Evolutionary conservation across 2,888 invertebrate genomes (phyloP), one percentile per base, ranked within the genome.

Genomic region (Trypoxylon attenuatum): DNA sequence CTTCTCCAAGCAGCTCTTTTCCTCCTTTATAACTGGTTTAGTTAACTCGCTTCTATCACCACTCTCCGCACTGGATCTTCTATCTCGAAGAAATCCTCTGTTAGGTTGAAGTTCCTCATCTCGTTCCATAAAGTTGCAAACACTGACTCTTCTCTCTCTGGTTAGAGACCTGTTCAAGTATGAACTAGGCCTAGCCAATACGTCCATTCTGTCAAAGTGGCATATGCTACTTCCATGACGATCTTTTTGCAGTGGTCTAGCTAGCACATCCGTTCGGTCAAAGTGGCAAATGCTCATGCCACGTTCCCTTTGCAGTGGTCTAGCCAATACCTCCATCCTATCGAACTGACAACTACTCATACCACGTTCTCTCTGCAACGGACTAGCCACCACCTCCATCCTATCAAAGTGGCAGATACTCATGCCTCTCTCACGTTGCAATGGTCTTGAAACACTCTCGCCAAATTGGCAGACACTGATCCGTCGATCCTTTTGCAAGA

Each of bases 261-360:
- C 80, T 3, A 80, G 52, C 3, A 79, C 79, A 27, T 82, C 81
- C 50, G 67, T 82, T 10, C 79, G 65, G 56, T 83, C 83, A 22
- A 81, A 82, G 0, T 82, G 82, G 41, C 80, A 81, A 21, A 82
- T 73, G 29, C 83, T 83, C 57, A 78, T 79, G 5, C 83, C 82
- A 5, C 83, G 71, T 6, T 84, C 83, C 2, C 83, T 76, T 13
- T 76, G 71, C 8, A 76, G 18, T 0, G 77, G 73, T 4, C 79
- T 71, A 10, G 33, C 33, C 33, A 33, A 13, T 2, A 33, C 33
- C 4, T 33, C 33, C 33, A 33, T 73, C 21, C 81, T 72, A 56
- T 84, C 84, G 49, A 82, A 82, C 46, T 82, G 81, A 22, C 81
- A 83, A 6, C 80, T 76, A 52, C 82, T 81, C 57, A 76, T 78